These are phyloP conservation scores for Octomys mimax DNA, from an alignment of 2,797 vertebrate species.

Conservation along the genomic window DNA sequence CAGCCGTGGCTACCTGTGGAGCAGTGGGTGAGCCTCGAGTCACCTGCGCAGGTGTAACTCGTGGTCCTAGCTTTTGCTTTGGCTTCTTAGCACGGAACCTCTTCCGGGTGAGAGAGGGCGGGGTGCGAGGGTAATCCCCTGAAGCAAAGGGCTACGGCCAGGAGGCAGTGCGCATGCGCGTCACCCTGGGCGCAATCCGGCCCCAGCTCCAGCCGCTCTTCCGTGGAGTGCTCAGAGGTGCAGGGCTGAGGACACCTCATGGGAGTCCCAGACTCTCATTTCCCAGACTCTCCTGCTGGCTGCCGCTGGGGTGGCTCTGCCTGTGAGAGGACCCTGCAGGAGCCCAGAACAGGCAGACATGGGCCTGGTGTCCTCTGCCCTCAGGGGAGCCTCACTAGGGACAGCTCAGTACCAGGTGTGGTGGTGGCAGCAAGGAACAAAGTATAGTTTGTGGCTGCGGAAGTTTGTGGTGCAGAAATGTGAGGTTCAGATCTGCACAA, in stretches of 20 bases:
- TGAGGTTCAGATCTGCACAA: neutral
- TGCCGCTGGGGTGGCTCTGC: neutral
- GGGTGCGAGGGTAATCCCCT: too few species aligned
- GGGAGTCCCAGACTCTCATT: neutral
- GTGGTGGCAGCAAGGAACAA: neutral
- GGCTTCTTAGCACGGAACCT: neutral
- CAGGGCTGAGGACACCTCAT: neutral
- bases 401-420: neutral
- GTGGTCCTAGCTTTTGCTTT: neutral
- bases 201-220: neutral
- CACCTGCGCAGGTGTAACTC: neutral
- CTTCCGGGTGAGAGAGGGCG: neutral
- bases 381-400: neutral
- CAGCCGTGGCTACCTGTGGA: neutral
- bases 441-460: neutral
- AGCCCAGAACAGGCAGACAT: neutral
- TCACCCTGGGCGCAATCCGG: too few species aligned
- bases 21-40: neutral
- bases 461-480: neutral
- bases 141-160: neutral
- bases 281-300: neutral
- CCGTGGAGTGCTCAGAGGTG: neutral
- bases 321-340: neutral
- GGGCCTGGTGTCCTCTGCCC: neutral
- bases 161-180: neutral